Evolutionary conservation across 2,113 vertebrate genomes (phyloP).

Genomic region (Pollachius pollachius): DNA sequence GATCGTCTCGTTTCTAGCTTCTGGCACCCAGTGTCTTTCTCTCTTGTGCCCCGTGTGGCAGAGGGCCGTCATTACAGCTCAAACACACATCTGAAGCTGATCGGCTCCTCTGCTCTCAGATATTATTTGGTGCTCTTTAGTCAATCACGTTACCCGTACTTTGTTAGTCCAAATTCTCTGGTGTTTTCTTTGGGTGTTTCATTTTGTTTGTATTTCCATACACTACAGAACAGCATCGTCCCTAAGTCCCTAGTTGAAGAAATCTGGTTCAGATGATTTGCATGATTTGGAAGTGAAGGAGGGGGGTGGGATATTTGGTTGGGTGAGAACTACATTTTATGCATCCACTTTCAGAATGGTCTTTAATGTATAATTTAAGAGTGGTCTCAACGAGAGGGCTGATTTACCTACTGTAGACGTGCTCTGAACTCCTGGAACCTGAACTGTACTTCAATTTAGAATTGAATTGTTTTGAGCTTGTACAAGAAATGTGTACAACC

Average conservation of each 20-base stretch:
- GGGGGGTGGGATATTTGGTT: not conserved
- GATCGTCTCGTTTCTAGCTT: slow-evolving; percentile 14
- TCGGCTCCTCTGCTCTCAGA: not conserved
- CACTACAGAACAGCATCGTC: not conserved
- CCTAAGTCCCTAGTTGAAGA: slow-evolving; percentile 10
- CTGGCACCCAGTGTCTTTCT: not conserved
- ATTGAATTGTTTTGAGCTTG: slow-evolving; percentile 34
- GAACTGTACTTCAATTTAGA: slow-evolving; percentile 31
- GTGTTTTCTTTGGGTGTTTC: not conserved
- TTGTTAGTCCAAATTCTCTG: slow-evolving; percentile 79
- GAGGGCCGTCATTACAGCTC: too few relatives aligned
- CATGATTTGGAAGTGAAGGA: not conserved
- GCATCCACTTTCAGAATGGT: slow-evolving; percentile 14
- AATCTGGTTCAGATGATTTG: slow-evolving; percentile 2
- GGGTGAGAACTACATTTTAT: slow-evolving; percentile 1
- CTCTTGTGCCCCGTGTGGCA: too few relatives aligned
- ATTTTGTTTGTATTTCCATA: slow-evolving; percentile 16
- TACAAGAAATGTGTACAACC: slow-evolving; percentile 38
- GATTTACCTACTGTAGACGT: slow-evolving; percentile 32
- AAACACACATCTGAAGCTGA: not conserved
- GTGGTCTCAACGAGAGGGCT: not conserved
- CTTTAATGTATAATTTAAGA: slow-evolving; percentile 24
- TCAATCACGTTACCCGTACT: slow-evolving; percentile 69
- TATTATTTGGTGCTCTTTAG: slow-evolving; percentile 66
- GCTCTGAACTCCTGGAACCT: slow-evolving; percentile 25